Evolutionary conservation across 2,797 vertebrate genomes (phyloP).

Genomic region (Decapterus maruadsi): DNA sequence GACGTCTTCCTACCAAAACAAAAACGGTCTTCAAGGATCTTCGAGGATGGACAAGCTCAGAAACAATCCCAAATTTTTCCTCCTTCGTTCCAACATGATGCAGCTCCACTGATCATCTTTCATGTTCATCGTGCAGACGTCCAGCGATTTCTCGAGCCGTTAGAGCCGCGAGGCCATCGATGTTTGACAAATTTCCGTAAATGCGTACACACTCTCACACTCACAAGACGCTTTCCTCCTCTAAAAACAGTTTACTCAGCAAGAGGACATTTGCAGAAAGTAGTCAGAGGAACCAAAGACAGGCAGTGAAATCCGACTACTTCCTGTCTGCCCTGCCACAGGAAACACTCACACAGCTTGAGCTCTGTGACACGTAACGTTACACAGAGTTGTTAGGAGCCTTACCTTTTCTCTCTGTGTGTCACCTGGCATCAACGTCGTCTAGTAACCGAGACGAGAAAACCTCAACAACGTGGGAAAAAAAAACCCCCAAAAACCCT

Average conservation of each 20-base stretch:
- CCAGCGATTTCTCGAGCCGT: background rate
- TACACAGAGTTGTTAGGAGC: conserved; percentile 25
- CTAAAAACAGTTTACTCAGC: conserved; percentile 67
- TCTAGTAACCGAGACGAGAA: conserved; percentile 14
- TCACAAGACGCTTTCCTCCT: conserved; percentile 25
- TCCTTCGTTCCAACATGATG: conserved; percentile 27
- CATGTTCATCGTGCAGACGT: conserved; percentile 16
- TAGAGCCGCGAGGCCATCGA: background rate
- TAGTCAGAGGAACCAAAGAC: conserved; percentile 56
- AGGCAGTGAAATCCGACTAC: conserved; percentile 75
- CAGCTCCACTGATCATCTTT: conserved; percentile 32
- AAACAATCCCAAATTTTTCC: conserved; percentile 44
- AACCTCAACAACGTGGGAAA: conserved; percentile 9
- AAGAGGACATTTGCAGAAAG: conserved; percentile 61
- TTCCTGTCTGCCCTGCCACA: conserved; percentile 85
- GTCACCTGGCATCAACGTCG: conserved; percentile 11
- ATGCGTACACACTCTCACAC: conserved; percentile 6
- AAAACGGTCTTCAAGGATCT: conserved; percentile 27
- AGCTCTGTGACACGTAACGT: conserved; percentile 59
- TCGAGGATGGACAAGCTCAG: conserved; percentile 17
- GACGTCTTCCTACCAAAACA: conserved; percentile 44
- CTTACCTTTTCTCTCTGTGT: conserved; percentile 62
- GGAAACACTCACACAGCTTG: conserved; percentile 82
- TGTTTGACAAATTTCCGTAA: conserved; percentile 31
- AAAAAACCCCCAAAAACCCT: background rate